phyloP scores from a whole-genome alignment of 1,140 invertebrate genomes.

The Danaus plexippus region DNA sequence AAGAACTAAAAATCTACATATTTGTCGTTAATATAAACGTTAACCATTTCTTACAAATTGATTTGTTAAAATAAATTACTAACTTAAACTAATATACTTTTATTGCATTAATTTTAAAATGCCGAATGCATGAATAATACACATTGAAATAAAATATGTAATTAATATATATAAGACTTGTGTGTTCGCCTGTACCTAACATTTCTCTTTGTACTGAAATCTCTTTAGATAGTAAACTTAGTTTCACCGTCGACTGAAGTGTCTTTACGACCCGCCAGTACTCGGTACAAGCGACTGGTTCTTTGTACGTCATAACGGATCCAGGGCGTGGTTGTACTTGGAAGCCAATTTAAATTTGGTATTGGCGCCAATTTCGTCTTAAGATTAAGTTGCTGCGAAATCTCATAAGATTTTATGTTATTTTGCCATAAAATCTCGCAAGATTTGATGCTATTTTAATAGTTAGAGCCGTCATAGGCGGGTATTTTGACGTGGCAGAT shows the following conservation, averaged over 20 bases:
- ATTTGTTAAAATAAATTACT: too few relatives aligned
- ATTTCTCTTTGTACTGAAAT: constrained; percentile 44
- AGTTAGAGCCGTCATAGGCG: too few relatives aligned
- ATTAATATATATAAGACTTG: not conserved
- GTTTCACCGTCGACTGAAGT: constrained; percentile 38
- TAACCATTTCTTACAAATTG: too few relatives aligned
- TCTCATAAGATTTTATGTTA: too few relatives aligned
- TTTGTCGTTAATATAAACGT: too few relatives aligned
- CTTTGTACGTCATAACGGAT: constrained; percentile 21
- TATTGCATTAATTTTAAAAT: too few relatives aligned
- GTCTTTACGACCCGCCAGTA: constrained; percentile 37
- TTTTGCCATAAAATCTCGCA: too few relatives aligned
- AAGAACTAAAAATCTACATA: too few relatives aligned
- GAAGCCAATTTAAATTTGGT: constrained; percentile 40
- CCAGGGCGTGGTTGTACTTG: constrained; percentile 26
- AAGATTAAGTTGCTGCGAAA: too few relatives aligned
- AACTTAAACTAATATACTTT: too few relatives aligned
- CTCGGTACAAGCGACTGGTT: constrained; percentile 32
- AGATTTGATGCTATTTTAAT: too few relatives aligned
- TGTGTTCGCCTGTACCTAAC: not conserved
- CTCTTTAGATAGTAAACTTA: constrained; percentile 47
- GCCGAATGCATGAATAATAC: not conserved
- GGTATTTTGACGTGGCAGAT: too few relatives aligned
- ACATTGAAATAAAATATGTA: not conserved
- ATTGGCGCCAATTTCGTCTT: constrained; percentile 30